Evolutionary conservation across 2,797 vertebrate species (phyloP).

Genomic region (Lacerta bilineata): DNA sequence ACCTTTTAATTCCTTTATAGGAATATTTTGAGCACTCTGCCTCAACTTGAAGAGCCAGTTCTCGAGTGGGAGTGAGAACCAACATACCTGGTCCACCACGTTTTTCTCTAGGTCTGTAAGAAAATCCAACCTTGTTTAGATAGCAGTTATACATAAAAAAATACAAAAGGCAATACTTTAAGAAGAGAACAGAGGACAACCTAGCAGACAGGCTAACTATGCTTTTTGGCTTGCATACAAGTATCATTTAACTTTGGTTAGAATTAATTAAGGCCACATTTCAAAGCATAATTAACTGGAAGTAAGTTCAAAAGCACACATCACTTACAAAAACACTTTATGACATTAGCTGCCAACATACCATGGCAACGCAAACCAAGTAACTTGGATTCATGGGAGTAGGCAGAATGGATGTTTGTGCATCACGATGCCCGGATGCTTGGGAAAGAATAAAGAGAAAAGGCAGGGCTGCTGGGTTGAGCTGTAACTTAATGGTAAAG

Average conservation of each 20-base stretch:
- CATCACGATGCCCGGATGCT: background rate
- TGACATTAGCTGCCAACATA: background rate
- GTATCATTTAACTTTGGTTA: background rate
- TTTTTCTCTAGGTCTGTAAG: conserved; percentile 81
- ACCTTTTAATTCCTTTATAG: conserved; percentile 94
- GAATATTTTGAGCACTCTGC: conserved; percentile 92
- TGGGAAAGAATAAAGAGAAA: background rate
- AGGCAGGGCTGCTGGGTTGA: background rate
- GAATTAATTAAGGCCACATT: background rate
- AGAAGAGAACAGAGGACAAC: background rate
- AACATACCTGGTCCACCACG: conserved; percentile 93
- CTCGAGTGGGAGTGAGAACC: conserved; percentile 94
- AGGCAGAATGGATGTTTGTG: background rate
- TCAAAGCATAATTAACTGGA: background rate
- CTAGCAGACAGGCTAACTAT: background rate
- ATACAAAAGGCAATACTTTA: background rate
- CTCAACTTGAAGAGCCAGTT: conserved; percentile 94
- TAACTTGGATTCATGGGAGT: background rate
- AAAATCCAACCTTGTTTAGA: conserved; percentile 27
- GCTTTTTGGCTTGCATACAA: background rate
- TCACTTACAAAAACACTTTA: background rate
- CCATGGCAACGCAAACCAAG: background rate
- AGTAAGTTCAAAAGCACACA: background rate
- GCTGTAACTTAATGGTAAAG: too few relatives aligned
- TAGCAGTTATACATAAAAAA: background rate